These are phyloP conservation scores for Anisognathus igniventris DNA, from an alignment of 2,797 vertebrate species.

Conservation along the genomic window DNA sequence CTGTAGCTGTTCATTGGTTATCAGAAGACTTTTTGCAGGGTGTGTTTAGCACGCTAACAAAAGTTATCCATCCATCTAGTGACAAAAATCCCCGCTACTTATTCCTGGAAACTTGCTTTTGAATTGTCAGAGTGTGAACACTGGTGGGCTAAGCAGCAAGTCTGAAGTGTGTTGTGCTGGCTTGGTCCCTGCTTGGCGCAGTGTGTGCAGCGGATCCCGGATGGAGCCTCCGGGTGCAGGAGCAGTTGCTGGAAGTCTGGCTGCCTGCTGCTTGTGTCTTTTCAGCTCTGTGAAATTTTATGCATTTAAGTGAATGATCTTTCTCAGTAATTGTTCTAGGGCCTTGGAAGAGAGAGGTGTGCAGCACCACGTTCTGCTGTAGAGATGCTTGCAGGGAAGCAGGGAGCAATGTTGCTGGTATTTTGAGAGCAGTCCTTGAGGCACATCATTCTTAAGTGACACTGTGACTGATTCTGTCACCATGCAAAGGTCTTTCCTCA, in stretches of 20 bases:
- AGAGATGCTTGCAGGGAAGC: not conserved
- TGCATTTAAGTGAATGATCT: not conserved
- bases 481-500: not conserved
- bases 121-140: not conserved
- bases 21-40: not conserved
- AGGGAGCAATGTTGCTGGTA: not conserved
- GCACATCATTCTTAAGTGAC: not conserved
- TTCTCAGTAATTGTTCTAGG: not conserved
- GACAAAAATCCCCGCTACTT: not conserved
- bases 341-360: not conserved
- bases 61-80: not conserved
- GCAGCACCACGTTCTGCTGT: not conserved
- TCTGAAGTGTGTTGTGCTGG: not conserved
- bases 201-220: not conserved
- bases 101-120: not conserved
- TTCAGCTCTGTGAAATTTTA: not conserved
- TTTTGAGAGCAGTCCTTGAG: not conserved
- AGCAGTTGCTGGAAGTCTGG: not conserved
- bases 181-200: not conserved
- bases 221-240: not conserved
- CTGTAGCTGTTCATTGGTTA: not conserved
- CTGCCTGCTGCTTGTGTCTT: not conserved
- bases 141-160: not conserved
- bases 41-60: not conserved
- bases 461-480: not conserved